Conservation (phyloP, 2,113 vertebrate genomes). For the Orcinus orca region DNA sequence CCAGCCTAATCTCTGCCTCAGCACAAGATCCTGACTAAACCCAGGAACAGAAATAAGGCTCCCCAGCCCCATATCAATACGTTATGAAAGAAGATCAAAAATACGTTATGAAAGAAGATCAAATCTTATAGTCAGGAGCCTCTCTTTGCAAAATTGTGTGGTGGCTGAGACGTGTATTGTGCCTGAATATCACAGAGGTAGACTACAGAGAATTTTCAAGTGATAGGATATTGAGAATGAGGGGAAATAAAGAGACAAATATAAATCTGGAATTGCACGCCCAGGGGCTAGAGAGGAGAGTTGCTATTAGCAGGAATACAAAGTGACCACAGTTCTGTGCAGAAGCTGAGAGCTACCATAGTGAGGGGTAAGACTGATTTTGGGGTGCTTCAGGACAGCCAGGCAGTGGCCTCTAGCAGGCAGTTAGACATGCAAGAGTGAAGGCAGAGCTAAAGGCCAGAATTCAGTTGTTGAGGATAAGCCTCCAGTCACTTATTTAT, state of each 20-base stretch:
- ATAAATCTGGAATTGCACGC: background rate
- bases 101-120: background rate
- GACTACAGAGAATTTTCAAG: background rate
- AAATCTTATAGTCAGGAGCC: background rate
- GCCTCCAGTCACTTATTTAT: background rate
- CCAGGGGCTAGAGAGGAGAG: background rate
- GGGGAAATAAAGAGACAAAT: background rate
- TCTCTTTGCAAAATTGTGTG: background rate
- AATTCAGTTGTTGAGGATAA: background rate
- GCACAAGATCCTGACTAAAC: background rate
- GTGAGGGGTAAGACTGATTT: fast-evolving
- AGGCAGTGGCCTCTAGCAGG: too few relatives aligned
- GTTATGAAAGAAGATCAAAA: background rate
- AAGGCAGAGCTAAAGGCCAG: background rate
- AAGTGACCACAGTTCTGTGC: background rate
- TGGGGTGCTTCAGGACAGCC: background rate
- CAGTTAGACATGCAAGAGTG: background rate
- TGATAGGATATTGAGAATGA: background rate
- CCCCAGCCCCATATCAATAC: fast-evolving
- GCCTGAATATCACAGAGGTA: background rate
- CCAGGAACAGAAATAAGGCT: background rate
- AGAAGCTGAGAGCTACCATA: background rate
- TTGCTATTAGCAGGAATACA: background rate
- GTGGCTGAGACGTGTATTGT: background rate
- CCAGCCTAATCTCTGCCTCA: background rate